Base-by-base conservation (phyloP, 2,888 invertebrate species). In the Hedychridium roseum region DNA sequence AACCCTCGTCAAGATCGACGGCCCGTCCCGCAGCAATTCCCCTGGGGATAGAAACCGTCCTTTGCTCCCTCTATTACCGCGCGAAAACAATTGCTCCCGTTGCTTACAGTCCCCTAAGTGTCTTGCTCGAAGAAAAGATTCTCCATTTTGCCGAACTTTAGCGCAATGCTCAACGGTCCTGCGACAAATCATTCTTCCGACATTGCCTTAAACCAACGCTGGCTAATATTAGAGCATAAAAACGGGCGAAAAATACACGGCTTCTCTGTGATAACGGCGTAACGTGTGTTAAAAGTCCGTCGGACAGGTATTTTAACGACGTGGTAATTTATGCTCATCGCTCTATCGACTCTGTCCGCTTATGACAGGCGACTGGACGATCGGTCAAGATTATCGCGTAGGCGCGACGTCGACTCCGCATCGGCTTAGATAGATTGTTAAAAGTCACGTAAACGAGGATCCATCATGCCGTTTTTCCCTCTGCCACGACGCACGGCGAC, bases 1-100 rank as follows among this genome's bases (percentile, higher is more conserved):
- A 31, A 41, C 30, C 50, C 44, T 52, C 48, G 43, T 52, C 48
- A 43, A 43, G 32, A 49, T 52, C 43, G 45, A 46, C 28, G 39
- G n/a, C 15, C 41, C 47, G 42, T 17, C 17, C 7, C 21, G 2
- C 9, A 3, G 6, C 12, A 38, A 50, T 17, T 27, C 14, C 23
- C 30, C 6, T 27, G 32, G 37, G 40, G n/a, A n/a, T n/a, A n/a
- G n/a, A n/a, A n/a, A n/a, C n/a, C n/a, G n/a, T n/a, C n/a, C n/a
- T n/a, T n/a, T n/a, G n/a, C n/a, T n/a, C n/a, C n/a, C n/a, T n/a
- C n/a, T n/a, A n/a, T n/a, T n/a, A n/a, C n/a, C n/a, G n/a, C n/a
- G n/a, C n/a, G n/a, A n/a, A n/a, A n/a, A n/a, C n/a, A n/a, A n/a
- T n/a, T n/a, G n/a, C n/a, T n/a, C n/a, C n/a, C n/a, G n/a, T n/a